Conservation (phyloP, 2,113 vertebrate species). For the Cathartes aura region DNA sequence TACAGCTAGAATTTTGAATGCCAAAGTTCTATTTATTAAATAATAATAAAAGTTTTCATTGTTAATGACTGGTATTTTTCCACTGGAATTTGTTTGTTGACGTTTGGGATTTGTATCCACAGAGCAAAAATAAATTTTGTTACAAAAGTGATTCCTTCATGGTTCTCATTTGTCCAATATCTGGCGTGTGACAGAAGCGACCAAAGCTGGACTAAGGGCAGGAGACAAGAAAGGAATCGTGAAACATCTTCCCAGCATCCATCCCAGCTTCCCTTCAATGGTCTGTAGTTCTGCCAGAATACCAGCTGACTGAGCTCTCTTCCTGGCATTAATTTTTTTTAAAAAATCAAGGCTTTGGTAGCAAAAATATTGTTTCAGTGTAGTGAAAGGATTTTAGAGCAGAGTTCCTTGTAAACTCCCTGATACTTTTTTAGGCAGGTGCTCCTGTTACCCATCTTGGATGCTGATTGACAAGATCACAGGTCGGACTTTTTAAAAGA, state of each 20-base stretch:
- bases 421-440: background rate
- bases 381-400: background rate
- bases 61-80: conserved; percentile 90
- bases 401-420: background rate
- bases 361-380: background rate
- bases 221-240: background rate
- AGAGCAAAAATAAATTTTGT: conserved; percentile 86
- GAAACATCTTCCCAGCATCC: background rate
- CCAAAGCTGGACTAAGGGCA: background rate
- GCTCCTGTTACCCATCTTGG: background rate
- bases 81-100: conserved; percentile 85
- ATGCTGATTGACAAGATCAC: background rate
- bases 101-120: conserved; percentile 84
- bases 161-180: background rate
- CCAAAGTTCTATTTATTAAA: conserved; percentile 96
- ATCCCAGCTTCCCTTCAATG: background rate
- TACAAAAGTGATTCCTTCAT: conserved; percentile 65
- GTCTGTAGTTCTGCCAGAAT: background rate
- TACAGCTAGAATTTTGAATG: conserved; percentile 93
- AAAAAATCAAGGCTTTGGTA: background rate
- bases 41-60: conserved; percentile 80
- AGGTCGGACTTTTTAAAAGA: background rate
- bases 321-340: background rate
- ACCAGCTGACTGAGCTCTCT: background rate
- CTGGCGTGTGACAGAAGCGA: background rate